Evolutionary conservation across 2,113 vertebrate genomes (phyloP).

Genomic region (Mus musculus): DNA sequence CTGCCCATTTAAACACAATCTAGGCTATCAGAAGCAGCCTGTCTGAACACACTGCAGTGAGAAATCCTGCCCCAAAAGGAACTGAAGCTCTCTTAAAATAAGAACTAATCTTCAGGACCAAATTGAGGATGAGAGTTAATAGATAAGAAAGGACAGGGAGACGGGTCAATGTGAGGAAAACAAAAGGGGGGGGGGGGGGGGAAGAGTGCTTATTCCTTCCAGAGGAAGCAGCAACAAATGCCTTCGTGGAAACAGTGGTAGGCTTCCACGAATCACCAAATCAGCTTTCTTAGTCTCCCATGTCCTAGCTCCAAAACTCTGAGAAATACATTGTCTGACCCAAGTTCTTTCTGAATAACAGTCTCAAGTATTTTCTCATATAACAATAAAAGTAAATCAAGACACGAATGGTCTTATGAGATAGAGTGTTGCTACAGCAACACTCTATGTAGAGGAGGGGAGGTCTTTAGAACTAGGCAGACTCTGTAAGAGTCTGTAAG

Average conservation of each 20-base stretch:
- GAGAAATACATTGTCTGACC: not conserved
- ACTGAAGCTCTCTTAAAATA: not conserved
- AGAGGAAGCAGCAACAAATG: not conserved
- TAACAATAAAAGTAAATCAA: not conserved
- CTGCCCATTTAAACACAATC: not conserved
- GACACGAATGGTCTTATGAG: not conserved
- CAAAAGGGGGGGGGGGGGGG: not conserved
- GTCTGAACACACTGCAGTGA: not conserved
- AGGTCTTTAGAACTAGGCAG: not conserved
- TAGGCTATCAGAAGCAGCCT: not conserved
- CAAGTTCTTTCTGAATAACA: not conserved
- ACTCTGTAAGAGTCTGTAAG: not conserved
- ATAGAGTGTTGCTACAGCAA: not conserved
- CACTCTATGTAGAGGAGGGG: not conserved
- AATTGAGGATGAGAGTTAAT: not conserved
- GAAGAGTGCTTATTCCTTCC: not conserved
- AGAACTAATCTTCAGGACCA: not conserved
- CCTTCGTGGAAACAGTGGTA: not conserved
- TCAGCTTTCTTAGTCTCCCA: not conserved
- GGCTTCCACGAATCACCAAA: not conserved
- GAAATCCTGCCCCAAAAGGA: not conserved
- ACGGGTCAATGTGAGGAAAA: not conserved
- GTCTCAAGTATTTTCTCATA: not conserved
- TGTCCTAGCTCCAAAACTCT: not conserved
- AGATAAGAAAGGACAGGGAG: not conserved